Conservation (phyloP, 2,797 vertebrate species). For the Xyrichtys novacula region DNA sequence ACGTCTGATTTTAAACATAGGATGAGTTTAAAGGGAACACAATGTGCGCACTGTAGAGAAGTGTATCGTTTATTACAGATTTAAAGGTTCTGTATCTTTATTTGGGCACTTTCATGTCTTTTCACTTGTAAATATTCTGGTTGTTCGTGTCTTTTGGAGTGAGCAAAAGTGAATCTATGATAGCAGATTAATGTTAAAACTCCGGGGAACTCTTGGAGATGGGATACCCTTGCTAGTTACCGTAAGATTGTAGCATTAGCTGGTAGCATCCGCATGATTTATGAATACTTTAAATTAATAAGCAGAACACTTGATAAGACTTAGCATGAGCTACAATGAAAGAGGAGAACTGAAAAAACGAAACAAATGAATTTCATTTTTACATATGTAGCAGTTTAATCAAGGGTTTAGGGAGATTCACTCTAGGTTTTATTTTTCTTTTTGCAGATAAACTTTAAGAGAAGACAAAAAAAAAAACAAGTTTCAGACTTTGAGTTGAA, state of each 20-base stretch:
- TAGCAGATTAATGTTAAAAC: conserved; percentile 56
- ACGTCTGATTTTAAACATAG: conserved; percentile 43
- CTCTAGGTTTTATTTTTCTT: conserved; percentile 36
- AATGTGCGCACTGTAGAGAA: conserved; percentile 56
- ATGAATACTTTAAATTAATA: conserved; percentile 63
- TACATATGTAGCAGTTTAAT: conserved; percentile 67
- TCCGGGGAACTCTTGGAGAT: conserved; percentile 32
- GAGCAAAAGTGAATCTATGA: conserved; percentile 75
- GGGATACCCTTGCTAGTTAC: conserved; percentile 71
- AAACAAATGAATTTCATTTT: conserved; percentile 28
- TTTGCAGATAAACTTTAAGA: conserved; percentile 4
- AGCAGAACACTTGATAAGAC: conserved; percentile 69
- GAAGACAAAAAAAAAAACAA: conserved; percentile 4
- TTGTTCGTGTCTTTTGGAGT: conserved; percentile 70
- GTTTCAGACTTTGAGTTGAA: too few relatives aligned
- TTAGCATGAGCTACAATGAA: conserved; percentile 71
- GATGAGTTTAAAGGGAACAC: conserved; percentile 64
- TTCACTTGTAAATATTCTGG: conserved; percentile 66
- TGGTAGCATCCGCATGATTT: conserved; percentile 81
- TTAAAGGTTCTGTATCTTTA: conserved; percentile 47
- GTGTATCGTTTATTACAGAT: conserved; percentile 44
- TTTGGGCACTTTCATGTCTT: conserved; percentile 75
- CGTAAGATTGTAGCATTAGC: conserved; percentile 83
- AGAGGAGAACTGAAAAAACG: conserved; percentile 17
- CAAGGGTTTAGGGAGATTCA: conserved; percentile 12